A percentile compares a stretch with the other conserved stretches of the same genome.
Conservation (phyloP, 1,140 invertebrate genomes). For the Microplitis demolitor region DNA sequence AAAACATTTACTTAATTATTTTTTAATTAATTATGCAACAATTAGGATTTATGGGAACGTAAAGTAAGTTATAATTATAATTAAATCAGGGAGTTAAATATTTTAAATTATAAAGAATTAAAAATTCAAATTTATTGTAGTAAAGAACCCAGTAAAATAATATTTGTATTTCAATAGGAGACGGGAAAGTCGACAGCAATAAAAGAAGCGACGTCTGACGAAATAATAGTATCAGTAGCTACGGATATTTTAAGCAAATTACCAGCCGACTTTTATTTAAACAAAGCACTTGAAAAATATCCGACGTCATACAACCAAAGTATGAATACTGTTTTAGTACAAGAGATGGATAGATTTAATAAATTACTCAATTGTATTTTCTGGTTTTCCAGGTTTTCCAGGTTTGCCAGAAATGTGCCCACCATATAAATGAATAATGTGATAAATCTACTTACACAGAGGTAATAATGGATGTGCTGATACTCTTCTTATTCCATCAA, state of each 20-base stretch:
- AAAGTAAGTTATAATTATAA: too few species aligned
- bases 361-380: constrained; percentile 77
- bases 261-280: constrained; percentile 75
- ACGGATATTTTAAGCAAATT: constrained; percentile 74
- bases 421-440: neutral
- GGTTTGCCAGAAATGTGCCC: too few species aligned
- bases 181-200: constrained; percentile 18
- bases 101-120: too few species aligned
- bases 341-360: constrained; percentile 92
- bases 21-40: too few species aligned
- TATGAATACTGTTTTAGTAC: constrained; percentile 91
- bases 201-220: constrained; percentile 66
- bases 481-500: constrained; percentile 93
- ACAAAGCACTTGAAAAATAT: constrained; percentile 72
- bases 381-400: too few species aligned
- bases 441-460: constrained; percentile 77
- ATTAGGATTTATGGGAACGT: too few species aligned
- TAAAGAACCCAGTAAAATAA: too few species aligned
- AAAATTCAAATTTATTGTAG: too few species aligned
- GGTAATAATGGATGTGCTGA: constrained; percentile 93
- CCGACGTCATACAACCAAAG: constrained; percentile 82
- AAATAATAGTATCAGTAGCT: constrained; percentile 73
- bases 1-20: too few species aligned
- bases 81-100: too few species aligned
- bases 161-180: too few species aligned